phyloP scores from a whole-genome alignment of 1,140 invertebrate species.

The Lepidurus packardi region DNA sequence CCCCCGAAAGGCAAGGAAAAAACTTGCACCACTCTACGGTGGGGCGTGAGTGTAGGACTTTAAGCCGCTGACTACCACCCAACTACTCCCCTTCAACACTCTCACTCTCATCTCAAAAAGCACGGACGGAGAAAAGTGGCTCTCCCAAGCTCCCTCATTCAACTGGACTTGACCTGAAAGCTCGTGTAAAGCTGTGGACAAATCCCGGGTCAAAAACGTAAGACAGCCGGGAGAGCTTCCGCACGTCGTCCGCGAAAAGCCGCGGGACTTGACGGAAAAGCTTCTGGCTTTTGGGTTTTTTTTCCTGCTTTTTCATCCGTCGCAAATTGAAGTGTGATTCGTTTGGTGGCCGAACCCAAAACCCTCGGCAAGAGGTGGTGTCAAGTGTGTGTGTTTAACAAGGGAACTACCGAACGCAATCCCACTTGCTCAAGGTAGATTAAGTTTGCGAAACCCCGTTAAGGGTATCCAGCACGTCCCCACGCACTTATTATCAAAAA shows the following conservation, averaged over 20 bases:
- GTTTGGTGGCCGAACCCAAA: too few relatives aligned
- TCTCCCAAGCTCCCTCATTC: conserved; percentile 8
- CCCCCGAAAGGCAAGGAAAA: neutral
- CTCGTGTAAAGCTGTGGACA: conserved; percentile 21
- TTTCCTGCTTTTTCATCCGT: neutral
- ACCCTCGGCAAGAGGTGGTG: too few relatives aligned
- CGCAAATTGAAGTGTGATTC: neutral
- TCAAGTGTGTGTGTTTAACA: too few relatives aligned
- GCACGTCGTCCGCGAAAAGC: conserved; percentile 16
- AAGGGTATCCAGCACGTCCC: too few relatives aligned
- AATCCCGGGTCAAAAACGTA: conserved; percentile 16
- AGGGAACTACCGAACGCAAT: too few relatives aligned
- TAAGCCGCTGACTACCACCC: neutral
- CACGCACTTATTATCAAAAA: too few relatives aligned
- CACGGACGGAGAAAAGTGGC: conserved; percentile 17
- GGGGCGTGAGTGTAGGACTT: neutral
- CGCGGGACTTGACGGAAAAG: conserved; percentile 16
- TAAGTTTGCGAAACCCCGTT: too few relatives aligned
- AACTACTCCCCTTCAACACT: neutral
- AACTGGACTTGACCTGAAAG: conserved; percentile 21
- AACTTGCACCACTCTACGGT: neutral
- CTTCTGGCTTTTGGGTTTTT: conserved; percentile 3
- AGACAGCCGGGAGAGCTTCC: conserved; percentile 3
- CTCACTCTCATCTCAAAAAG: conserved; percentile 19
- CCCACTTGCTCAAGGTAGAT: too few relatives aligned